A percentile compares a stretch with the other conserved stretches of the same genome.
phyloP scores from a whole-genome alignment of 2,888 invertebrate species.

The Octonoba sinensis region DNA sequence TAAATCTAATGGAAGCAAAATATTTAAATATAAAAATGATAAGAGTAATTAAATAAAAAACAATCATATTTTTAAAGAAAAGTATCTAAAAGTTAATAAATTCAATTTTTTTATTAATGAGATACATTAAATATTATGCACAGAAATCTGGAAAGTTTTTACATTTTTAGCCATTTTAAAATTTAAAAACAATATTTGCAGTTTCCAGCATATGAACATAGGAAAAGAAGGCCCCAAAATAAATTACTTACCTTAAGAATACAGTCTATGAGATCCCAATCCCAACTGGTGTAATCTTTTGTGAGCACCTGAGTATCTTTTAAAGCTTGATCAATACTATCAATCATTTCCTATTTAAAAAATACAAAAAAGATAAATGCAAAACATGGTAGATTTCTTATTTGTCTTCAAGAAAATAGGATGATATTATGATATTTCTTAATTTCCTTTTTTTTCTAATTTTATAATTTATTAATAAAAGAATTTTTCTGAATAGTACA shows the following conservation, averaged over 20 bases:
- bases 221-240: constrained; percentile 1
- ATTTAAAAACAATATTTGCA: background rate
- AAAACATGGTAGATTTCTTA: no score
- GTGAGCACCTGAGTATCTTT: constrained; percentile 86
- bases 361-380: background rate
- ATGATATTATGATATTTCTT: no score
- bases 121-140: background rate
- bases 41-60: background rate
- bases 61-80: background rate
- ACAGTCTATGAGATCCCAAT: constrained; percentile 91
- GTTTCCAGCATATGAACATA: background rate
- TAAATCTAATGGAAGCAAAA: background rate
- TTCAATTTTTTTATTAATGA: background rate
- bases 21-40: background rate
- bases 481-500: no score
- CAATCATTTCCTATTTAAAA: constrained; percentile 63
- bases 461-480: no score
- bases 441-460: no score
- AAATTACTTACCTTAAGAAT: constrained; percentile 76
- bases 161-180: background rate
- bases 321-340: constrained; percentile 72
- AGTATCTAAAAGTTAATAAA: background rate
- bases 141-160: background rate
- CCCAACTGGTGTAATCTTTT: constrained; percentile 86
- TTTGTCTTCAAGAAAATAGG: no score